A percentile compares a stretch with the other conserved stretches of the same genome.
phyloP scores from a whole-genome alignment of 1,140 invertebrate genomes.

The Psix sp. region DNA sequence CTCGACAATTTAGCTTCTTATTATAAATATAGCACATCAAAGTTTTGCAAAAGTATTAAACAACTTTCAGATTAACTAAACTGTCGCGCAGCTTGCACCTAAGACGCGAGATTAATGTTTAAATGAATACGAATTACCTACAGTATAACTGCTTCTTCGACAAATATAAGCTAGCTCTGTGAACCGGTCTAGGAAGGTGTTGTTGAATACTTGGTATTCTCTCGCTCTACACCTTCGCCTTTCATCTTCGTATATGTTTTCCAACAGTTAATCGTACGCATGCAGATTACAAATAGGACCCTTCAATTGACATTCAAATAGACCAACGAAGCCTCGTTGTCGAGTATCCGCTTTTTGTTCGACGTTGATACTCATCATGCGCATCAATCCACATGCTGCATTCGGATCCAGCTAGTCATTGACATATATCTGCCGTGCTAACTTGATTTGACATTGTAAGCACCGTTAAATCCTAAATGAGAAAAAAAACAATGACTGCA shows the following conservation, averaged over 20 bases:
- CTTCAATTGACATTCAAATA: constrained; percentile 50
- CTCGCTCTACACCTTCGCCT: constrained; percentile 19
- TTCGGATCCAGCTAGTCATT: constrained; percentile 3
- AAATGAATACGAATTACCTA: not conserved
- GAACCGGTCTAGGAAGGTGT: constrained; percentile 46
- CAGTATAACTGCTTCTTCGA: constrained; percentile 54
- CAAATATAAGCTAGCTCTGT: constrained; percentile 55
- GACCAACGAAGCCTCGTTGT: constrained; percentile 37
- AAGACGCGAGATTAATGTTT: too few species aligned
- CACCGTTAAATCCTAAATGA: too few species aligned
- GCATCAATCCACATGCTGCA: not conserved
- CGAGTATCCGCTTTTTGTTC: constrained; percentile 48
- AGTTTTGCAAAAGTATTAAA: too few species aligned
- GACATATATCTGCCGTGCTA: not conserved
- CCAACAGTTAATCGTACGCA: constrained; percentile 53
- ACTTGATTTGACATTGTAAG: constrained; percentile 1
- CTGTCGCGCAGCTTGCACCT: too few species aligned
- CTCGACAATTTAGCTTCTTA: too few species aligned
- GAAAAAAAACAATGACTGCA: too few species aligned
- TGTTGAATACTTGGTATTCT: constrained; percentile 23
- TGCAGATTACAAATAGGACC: constrained; percentile 47
- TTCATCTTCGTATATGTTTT: constrained; percentile 43
- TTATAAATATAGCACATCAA: too few species aligned
- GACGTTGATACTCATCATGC: constrained; percentile 23
- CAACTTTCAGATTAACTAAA: too few species aligned